A percentile compares a stretch with the other conserved stretches of the same genome.
Evolutionary conservation across 2,797 vertebrate genomes (phyloP).

Genomic region (Poeciliopsis turneri): DNA sequence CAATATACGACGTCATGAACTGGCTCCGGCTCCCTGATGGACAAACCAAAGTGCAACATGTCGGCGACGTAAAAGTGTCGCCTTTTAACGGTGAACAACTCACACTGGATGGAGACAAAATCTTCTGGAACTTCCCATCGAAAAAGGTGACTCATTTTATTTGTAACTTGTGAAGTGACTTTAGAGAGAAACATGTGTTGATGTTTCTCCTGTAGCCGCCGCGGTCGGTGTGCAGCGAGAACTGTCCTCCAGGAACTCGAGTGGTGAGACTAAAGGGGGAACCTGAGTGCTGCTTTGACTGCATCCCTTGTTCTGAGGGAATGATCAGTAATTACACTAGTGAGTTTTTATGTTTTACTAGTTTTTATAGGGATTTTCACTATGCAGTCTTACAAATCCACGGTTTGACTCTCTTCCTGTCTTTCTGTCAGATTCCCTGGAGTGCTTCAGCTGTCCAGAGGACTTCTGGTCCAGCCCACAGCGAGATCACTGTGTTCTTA

Average conservation of each 20-base stretch:
- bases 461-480: conserved; percentile 57
- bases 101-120: conserved; percentile 53
- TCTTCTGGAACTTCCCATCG: conserved; percentile 74
- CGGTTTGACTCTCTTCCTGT: background rate
- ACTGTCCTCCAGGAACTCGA: conserved; percentile 74
- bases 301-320: conserved; percentile 72
- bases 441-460: conserved; percentile 69
- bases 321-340: conserved; percentile 75
- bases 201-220: conserved; percentile 51
- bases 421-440: conserved; percentile 60
- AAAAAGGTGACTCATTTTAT: conserved; percentile 36
- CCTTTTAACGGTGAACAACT: conserved; percentile 48
- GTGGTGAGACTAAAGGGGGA: conserved; percentile 60
- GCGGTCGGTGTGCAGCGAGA: conserved; percentile 74
- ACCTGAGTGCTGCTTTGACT: conserved; percentile 78
- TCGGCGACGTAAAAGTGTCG: conserved; percentile 68
- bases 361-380: background rate
- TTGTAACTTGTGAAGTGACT: background rate
- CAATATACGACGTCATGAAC: conserved; percentile 79
- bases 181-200: too few relatives aligned
- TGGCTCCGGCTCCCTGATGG: conserved; percentile 67
- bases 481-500: conserved; percentile 67
- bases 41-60: conserved; percentile 46
- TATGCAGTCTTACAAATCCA: background rate
- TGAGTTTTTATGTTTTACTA: conserved; percentile 19